phyloP scores from a whole-genome alignment of 2,888 invertebrate genomes.

The Chironomus riparius region DNA sequence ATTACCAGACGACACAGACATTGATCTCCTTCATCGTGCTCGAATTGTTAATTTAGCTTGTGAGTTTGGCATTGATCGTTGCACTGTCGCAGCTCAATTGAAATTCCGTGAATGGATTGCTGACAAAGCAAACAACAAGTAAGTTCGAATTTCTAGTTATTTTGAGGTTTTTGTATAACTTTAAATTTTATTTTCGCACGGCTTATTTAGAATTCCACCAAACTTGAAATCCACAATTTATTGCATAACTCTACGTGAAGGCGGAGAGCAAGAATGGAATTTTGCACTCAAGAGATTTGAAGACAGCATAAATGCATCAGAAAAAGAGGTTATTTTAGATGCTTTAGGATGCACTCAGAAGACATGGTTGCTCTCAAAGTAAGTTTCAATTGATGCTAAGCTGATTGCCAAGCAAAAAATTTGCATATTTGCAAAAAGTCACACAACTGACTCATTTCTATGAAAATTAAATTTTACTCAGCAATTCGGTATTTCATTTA shows the following conservation, averaged over 20 bases:
- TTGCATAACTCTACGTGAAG: slow-evolving; percentile 55
- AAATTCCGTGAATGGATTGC: slow-evolving; percentile 47
- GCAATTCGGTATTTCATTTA: no score
- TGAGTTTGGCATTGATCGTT: slow-evolving; percentile 45
- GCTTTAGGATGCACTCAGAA: slow-evolving; percentile 48
- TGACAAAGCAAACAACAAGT: slow-evolving; percentile 45
- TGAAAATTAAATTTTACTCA: no score
- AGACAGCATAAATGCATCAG: slow-evolving; percentile 46
- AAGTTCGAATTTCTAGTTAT: slow-evolving; percentile 31
- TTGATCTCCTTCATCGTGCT: slow-evolving; percentile 45
- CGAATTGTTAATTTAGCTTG: slow-evolving; percentile 49
- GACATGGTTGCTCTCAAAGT: slow-evolving; percentile 50
- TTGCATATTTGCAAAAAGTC: no score
- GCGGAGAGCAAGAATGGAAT: slow-evolving; percentile 57
- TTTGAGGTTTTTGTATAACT: neutral
- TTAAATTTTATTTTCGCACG: neutral
- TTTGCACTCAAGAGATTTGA: slow-evolving; percentile 49
- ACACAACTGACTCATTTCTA: no score
- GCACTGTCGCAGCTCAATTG: slow-evolving; percentile 43
- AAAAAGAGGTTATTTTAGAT: slow-evolving; percentile 51
- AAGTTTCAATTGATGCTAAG: slow-evolving; percentile 31
- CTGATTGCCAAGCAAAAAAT: neutral
- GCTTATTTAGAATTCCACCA: slow-evolving; percentile 47
- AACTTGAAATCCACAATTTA: slow-evolving; percentile 54
- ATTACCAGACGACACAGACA: slow-evolving; percentile 43